A percentile compares a stretch with the other conserved stretches of the same genome.
Evolutionary conservation across 2,888 invertebrate species (phyloP).

Genomic region (Acleris sparsana): DNA sequence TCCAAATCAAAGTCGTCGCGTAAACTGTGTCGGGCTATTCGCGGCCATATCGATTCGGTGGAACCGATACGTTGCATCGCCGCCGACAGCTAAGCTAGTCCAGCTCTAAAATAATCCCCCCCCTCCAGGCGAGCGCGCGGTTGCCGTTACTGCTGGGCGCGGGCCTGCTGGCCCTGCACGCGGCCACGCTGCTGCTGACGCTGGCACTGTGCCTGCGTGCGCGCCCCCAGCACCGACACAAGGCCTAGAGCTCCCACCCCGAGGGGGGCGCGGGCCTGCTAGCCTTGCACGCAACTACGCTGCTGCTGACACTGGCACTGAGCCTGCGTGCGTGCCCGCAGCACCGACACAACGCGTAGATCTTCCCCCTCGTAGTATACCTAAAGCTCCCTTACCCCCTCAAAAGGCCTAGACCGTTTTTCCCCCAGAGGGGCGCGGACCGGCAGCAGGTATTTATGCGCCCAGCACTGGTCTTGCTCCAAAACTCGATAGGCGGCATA

Average conservation of each 20-base stretch:
- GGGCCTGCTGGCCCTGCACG: constrained; percentile 66
- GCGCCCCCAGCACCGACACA: constrained; percentile 56
- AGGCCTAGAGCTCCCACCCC: constrained; percentile 52
- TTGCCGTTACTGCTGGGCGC: constrained; percentile 60
- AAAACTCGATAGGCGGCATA: too few species aligned
- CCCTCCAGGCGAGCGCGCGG: constrained; percentile 40
- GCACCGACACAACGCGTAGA: constrained; percentile 63
- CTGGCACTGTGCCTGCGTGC: constrained; percentile 68
- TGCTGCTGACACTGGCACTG: constrained; percentile 69
- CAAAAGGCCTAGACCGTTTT: too few species aligned
- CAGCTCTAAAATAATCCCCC: too few species aligned
- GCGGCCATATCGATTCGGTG: too few species aligned
- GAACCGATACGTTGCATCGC: too few species aligned
- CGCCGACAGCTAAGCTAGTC: too few species aligned
- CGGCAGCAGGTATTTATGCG: too few species aligned
- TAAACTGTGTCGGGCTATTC: too few species aligned
- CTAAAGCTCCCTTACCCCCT: too few species aligned
- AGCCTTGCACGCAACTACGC: constrained; percentile 62
- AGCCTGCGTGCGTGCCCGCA: constrained; percentile 62
- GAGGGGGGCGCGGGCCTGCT: constrained; percentile 57
- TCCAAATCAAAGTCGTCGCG: too few species aligned
- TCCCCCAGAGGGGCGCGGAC: too few species aligned
- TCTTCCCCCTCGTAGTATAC: not conserved
- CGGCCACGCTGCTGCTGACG: constrained; percentile 65
- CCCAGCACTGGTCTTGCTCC: too few species aligned